These are phyloP conservation scores for Agonopterix subpropinquella DNA, from an alignment of 2,888 invertebrate genomes.

Conservation along the genomic window DNA sequence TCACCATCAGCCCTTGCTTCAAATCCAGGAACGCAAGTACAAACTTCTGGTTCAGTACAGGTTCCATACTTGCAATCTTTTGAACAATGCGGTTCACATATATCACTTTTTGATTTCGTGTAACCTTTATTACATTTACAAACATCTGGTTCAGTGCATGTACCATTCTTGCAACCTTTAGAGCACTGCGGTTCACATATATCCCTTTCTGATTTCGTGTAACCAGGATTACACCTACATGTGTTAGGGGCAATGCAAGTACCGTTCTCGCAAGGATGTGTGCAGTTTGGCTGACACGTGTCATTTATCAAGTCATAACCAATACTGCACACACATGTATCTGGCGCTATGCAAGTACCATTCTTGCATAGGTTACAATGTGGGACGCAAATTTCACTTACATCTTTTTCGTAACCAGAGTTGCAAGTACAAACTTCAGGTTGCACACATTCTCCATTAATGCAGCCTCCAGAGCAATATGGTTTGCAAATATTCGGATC, in stretches of 20 bases:
- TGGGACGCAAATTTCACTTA: conserved; percentile 16
- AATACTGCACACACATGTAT: conserved; percentile 32
- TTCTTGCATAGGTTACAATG: conserved; percentile 29
- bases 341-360: conserved; percentile 38
- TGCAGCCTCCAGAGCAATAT: conserved; percentile 26
- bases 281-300: conserved; percentile 14
- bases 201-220: not conserved
- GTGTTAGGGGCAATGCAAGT: conserved; percentile 21
- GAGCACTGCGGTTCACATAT: not conserved
- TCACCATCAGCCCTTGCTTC: conserved; percentile 5
- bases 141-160: conserved; percentile 12
- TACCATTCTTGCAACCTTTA: not conserved
- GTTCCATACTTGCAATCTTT: not conserved
- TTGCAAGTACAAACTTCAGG: conserved; percentile 28
- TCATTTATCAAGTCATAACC: conserved; percentile 18
- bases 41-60: conserved; percentile 14
- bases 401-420: conserved; percentile 12
- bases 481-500: conserved; percentile 24
- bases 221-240: conserved; percentile 10
- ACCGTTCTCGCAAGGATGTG: conserved; percentile 20
- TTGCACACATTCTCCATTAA: conserved; percentile 21
- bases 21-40: conserved; percentile 12
- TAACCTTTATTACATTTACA: conserved; percentile 10
- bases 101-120: not conserved
- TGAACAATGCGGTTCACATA: conserved; percentile 4